Conservation (phyloP, 1,140 invertebrate genomes). For the Drosophila serrata region DNA sequence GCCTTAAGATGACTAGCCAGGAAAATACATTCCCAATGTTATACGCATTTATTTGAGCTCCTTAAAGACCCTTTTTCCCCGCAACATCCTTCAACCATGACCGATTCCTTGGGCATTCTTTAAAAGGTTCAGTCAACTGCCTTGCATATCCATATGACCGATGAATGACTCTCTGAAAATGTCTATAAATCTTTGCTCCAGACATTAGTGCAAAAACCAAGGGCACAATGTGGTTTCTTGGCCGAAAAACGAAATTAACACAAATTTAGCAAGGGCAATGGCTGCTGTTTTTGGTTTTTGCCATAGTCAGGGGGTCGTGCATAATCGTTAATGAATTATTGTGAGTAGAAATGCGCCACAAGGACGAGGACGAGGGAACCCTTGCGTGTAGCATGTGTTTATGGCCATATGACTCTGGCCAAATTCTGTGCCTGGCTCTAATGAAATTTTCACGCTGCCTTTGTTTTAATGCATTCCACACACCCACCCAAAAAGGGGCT, state of each 20-base stretch:
- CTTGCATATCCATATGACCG: slow-evolving; percentile 48
- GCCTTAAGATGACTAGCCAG: neutral
- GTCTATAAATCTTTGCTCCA: slow-evolving; percentile 76
- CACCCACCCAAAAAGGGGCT: slow-evolving; percentile 32
- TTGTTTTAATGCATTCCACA: slow-evolving; percentile 79
- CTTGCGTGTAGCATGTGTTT: slow-evolving; percentile 76
- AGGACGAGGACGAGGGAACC: neutral
- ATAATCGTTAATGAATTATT: slow-evolving; percentile 82
- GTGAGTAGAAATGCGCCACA: slow-evolving; percentile 26
- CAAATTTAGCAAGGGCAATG: slow-evolving; percentile 62
- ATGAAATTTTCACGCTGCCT: slow-evolving; percentile 71
- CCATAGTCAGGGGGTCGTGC: slow-evolving; percentile 59
- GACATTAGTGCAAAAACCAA: slow-evolving; percentile 31
- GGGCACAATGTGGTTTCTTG: slow-evolving; percentile 23
- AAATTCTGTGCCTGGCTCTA: slow-evolving; percentile 40
- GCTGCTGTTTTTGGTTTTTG: slow-evolving; percentile 32
- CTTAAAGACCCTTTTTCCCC: neutral
- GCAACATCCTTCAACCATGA: slow-evolving; percentile 11
- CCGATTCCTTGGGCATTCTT: slow-evolving; percentile 9
- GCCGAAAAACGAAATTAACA: slow-evolving; percentile 61
- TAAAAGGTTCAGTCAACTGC: slow-evolving; percentile 54
- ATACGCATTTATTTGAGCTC: neutral
- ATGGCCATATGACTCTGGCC: slow-evolving; percentile 64
- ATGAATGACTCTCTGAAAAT: slow-evolving; percentile 68
- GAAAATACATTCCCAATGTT: neutral